Evolutionary conservation across 2,113 vertebrate species (phyloP), one percentile per base, ranked within the genome.

Genomic region (Corythornis vintsioides): DNA sequence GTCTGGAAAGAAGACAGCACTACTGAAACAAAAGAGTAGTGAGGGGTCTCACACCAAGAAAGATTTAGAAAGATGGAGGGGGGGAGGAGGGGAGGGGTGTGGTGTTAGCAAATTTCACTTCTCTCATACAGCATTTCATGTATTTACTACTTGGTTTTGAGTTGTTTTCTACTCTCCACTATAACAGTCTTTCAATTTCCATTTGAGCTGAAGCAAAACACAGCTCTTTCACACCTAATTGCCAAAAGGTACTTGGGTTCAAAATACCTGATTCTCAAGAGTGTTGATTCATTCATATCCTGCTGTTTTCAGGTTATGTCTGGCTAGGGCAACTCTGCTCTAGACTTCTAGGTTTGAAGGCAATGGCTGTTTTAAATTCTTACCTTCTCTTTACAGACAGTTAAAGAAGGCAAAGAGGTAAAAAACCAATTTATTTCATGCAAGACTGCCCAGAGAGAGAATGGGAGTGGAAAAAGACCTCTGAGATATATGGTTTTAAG

Each of bases 1-100:
- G 45, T 91, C 97, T 97, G 94, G 33, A 89, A 95, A 65, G 50
- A 67, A 82, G 47, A 88, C 2, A 80, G 61, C 11, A 48, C 11
- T 26, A 53, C 8, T 64, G 15, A 73, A 79, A n/a, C 63, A 26
- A 70, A 74, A 47, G 21, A 18, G 15, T 75, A 42, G 7, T 9
- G 3, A 8, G 31, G 43, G 11, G 14, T 73, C 50, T 65, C 75
- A 70, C 13, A 45, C 9, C 84, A 64, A 71, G 38, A 72, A 76
- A 72, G 50, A 80, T 9, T 9, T 29, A 60, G 50, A 61, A 93
- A 72, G 78, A 24, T 50, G 22, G 22, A 13, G 48, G 12, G 11
- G 19, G 4, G 11, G 28, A 33, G 7, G 5, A 29, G 2, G 4
- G 13, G 24, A 13, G 3, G 48, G 18, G 45, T 45, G 38, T 38